A percentile compares a stretch with the other conserved stretches of the same genome.
These are phyloP conservation scores for Leucoraja erinaceus DNA, from an alignment of 2,113 vertebrate genomes.

Conservation along the genomic window DNA sequence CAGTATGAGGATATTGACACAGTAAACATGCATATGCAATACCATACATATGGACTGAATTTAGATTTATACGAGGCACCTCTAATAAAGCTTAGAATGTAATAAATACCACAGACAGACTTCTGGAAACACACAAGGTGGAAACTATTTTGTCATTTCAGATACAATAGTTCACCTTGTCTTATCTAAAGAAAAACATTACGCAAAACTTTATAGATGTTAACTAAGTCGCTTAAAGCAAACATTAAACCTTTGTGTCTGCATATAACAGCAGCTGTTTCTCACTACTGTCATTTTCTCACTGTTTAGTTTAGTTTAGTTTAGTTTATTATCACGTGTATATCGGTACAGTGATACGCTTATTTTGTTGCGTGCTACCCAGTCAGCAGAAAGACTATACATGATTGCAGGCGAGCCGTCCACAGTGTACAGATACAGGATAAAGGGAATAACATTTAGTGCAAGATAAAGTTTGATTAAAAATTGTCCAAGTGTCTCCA, in stretches of 20 bases:
- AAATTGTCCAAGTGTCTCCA: too few species aligned
- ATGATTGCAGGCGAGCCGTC: too few species aligned
- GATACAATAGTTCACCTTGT: conserved; percentile 33
- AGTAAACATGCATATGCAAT: conserved; percentile 28
- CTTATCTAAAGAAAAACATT: conserved; percentile 37
- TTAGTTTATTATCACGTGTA: too few species aligned
- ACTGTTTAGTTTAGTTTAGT: neutral
- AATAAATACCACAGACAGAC: conserved; percentile 31
- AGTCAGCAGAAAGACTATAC: too few species aligned
- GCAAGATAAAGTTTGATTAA: too few species aligned
- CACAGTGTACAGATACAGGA: too few species aligned
- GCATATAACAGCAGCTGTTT: neutral
- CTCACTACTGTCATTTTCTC: neutral
- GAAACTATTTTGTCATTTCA: conserved; percentile 32
- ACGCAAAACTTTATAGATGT: conserved; percentile 6
- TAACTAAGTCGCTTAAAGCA: neutral
- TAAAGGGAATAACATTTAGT: too few species aligned
- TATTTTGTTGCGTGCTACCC: too few species aligned
- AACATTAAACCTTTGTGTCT: conserved; percentile 14
- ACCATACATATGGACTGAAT: conserved; percentile 31
- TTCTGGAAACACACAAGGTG: conserved; percentile 27
- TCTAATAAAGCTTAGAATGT: neutral
- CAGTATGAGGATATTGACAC: conserved; percentile 26
- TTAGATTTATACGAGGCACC: neutral
- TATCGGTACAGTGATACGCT: too few species aligned